Conservation (phyloP, 2,888 invertebrate species). For the Pandemis cinnamomeana region DNA sequence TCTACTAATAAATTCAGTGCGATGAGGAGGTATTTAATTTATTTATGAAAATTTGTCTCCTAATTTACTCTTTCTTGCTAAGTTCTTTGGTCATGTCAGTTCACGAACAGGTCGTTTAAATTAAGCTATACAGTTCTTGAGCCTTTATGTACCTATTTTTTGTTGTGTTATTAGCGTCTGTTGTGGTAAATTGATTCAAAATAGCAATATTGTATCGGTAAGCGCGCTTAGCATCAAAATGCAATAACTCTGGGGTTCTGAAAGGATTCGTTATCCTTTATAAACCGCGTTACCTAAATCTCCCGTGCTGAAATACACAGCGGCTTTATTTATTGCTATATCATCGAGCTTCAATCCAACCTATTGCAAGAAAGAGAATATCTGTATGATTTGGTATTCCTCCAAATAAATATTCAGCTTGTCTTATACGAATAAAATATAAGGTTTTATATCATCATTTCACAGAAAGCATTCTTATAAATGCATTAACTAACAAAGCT, state of each 20-base stretch:
- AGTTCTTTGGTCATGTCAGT: not conserved
- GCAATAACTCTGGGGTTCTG: conserved; percentile 50
- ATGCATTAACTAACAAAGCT: no score
- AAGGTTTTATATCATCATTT: not conserved
- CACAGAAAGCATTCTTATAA: no score
- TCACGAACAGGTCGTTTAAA: not conserved
- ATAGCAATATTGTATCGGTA: conserved; percentile 39
- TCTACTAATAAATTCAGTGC: conserved; percentile 39
- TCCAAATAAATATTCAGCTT: not conserved
- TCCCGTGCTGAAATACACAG: conserved; percentile 44
- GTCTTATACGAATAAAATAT: not conserved
- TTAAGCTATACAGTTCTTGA: not conserved
- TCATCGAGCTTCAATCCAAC: conserved; percentile 46
- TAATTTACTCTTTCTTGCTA: conserved; percentile 13
- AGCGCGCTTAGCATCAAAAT: conserved; percentile 53
- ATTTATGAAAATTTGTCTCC: conserved; percentile 28
- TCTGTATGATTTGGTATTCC: conserved; percentile 18
- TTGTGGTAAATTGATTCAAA: conserved; percentile 26
- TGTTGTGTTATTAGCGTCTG: conserved; percentile 11
- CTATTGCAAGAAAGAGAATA: conserved; percentile 42
- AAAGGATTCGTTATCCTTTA: conserved; percentile 51
- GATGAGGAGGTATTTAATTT: conserved; percentile 36
- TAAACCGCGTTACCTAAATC: conserved; percentile 47
- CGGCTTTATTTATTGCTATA: conserved; percentile 47
- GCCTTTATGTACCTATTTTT: not conserved